Evolutionary conservation across 2,797 vertebrate species (phyloP).

Genomic region (Otolemur crassicaudatus): DNA sequence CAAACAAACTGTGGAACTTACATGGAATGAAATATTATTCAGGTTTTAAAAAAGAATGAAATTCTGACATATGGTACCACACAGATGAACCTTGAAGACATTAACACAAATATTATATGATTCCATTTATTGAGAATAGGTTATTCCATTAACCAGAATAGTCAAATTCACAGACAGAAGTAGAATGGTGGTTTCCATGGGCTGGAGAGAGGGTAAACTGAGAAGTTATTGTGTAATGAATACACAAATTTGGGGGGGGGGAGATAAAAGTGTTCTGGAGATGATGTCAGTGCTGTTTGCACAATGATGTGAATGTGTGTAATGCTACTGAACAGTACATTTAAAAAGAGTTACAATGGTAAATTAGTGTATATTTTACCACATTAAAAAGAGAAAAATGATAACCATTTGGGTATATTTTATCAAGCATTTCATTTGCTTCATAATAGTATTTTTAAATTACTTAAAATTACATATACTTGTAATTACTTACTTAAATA

Average conservation of each 20-base stretch:
- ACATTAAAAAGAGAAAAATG: not conserved
- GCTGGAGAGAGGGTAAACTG: not conserved
- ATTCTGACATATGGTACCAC: not conserved
- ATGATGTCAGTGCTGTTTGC: not conserved
- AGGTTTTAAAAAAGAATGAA: not conserved
- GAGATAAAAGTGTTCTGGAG: not conserved
- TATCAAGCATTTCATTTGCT: not conserved
- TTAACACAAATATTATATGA: not conserved
- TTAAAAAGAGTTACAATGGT: not conserved
- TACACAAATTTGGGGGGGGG: not conserved
- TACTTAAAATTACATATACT: not conserved
- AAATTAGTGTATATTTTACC: not conserved
- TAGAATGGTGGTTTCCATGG: not conserved
- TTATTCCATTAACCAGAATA: not conserved
- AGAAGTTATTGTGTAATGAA: not conserved
- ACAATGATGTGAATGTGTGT: not conserved
- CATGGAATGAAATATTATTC: not conserved
- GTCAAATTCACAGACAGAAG: not conserved
- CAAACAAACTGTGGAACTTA: not conserved
- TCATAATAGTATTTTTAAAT: not conserved
- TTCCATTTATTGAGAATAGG: not conserved
- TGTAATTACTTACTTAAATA: not conserved
- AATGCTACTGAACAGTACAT: not conserved
- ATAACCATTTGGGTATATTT: not conserved
- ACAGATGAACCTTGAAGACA: not conserved